Conservation (phyloP, 1,140 invertebrate genomes). For the Drosophila melanogaster region Release_6_plus_ISO1_MT NT_037436.4:10830501-10831000, state of each 20-base stretch:
- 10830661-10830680: conserved; percentile 8
- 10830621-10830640: conserved; percentile 52
- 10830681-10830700: not conserved
- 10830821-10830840: no score
- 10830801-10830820: no score
- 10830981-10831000: conserved; percentile 27
- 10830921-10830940: conserved; percentile 65
- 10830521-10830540: conserved; percentile 20
- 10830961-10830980: conserved; percentile 69
- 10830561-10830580: conserved; percentile 38
- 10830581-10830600: conserved; percentile 59
- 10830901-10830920: conserved; percentile 12
- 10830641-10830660: conserved; percentile 24
- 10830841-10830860: not conserved
- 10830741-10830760: no score
- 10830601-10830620: conserved; percentile 60
- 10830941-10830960: conserved; percentile 80
- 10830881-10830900: conserved; percentile 1
- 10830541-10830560: not conserved
- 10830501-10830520: conserved; percentile 16
- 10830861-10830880: not conserved
- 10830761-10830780: no score
- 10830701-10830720: no score
- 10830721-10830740: no score
- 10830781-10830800: no score